Evolutionary conservation across 2,797 vertebrate species (phyloP).

Genomic region (Oophaga sylvatica): DNA sequence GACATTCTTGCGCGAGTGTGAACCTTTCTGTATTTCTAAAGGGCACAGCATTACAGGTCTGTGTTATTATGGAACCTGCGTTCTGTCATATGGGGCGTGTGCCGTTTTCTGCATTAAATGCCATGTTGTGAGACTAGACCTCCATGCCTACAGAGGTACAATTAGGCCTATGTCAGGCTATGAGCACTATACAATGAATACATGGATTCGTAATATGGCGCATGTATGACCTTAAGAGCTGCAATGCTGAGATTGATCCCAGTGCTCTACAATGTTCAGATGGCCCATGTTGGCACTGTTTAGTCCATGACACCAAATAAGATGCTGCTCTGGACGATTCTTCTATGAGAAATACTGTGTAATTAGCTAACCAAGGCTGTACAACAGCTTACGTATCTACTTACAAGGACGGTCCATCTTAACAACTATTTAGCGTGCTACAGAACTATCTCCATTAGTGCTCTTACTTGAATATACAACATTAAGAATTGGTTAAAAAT

Average conservation of each 20-base stretch:
- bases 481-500: neutral
- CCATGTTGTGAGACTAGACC: neutral
- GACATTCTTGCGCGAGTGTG: neutral
- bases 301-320: neutral
- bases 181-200: neutral
- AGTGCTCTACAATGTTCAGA: neutral
- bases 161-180: neutral
- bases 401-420: conserved; percentile 2
- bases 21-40: too few species aligned
- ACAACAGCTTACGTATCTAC: neutral
- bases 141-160: neutral
- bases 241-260: neutral
- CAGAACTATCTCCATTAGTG: neutral
- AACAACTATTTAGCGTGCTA: neutral
- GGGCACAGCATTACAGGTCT: neutral
- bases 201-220: neutral
- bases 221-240: neutral
- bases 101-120: neutral
- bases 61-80: neutral
- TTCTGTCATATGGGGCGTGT: neutral
- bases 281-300: neutral
- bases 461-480: neutral
- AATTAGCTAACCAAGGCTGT: neutral
- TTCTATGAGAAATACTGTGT: neutral
- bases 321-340: neutral